A percentile compares a stretch with the other conserved stretches of the same genome.
Conservation (phyloP, 2,113 vertebrate genomes). For the Enhydra lutris region DNA sequence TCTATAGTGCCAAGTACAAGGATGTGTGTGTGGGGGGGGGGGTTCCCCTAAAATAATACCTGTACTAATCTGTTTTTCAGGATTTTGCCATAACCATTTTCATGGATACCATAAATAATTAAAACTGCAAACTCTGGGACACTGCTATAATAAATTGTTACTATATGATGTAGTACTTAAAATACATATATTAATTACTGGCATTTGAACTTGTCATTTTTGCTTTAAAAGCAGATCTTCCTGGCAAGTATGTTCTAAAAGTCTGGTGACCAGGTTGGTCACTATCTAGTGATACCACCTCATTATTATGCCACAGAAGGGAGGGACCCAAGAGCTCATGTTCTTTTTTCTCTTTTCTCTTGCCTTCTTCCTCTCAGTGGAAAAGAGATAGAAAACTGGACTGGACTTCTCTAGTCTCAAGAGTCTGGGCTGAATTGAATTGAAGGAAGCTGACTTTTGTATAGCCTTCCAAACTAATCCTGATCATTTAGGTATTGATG, state of each 20-base stretch:
- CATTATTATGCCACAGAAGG: neutral
- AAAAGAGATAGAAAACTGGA: neutral
- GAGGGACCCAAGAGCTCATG: neutral
- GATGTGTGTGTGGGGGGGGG: neutral
- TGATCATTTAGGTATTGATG: conserved; percentile 36
- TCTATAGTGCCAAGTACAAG: neutral
- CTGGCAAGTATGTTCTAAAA: neutral
- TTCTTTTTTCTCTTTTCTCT: conserved; percentile 39
- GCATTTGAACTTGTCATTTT: neutral
- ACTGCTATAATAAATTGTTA: conserved; percentile 5
- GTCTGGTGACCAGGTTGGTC: neutral
- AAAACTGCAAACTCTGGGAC: neutral
- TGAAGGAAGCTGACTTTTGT: conserved; percentile 42
- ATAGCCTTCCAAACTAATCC: conserved; percentile 27
- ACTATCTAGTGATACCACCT: neutral
- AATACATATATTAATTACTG: neutral
- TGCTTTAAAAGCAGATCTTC: conserved; percentile 28
- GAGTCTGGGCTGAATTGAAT: conserved; percentile 35
- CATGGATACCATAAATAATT: neutral
- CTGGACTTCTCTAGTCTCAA: conserved; percentile 13
- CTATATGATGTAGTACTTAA: neutral
- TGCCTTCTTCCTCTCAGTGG: conserved; percentile 30
- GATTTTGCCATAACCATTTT: neutral
- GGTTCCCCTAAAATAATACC: neutral
- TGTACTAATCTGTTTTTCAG: conserved; percentile 28